phyloP scores from a whole-genome alignment of 2,797 vertebrate genomes.

The Calcarius lapponicus region DNA sequence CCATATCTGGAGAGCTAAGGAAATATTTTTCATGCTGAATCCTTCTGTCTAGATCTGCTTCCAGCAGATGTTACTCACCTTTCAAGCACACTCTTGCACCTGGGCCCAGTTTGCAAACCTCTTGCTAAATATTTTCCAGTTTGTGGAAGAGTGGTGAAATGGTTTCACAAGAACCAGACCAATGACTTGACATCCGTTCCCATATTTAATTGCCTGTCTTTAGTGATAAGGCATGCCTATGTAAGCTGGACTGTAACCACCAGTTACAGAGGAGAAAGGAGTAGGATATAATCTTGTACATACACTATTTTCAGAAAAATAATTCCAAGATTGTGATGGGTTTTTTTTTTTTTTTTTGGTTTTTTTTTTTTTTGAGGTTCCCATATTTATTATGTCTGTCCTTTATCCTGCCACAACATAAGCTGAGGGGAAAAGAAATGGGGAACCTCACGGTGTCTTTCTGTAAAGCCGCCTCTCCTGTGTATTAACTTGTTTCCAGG shows the following conservation, averaged over 20 bases:
- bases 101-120: constrained; percentile 12
- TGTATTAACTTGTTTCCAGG: neutral
- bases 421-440: neutral
- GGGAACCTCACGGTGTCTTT: neutral
- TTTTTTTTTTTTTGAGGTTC: neutral
- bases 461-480: neutral
- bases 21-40: neutral
- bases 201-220: constrained; percentile 42
- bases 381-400: neutral
- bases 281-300: neutral
- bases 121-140: constrained; percentile 74
- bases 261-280: neutral
- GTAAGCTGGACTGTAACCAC: neutral
- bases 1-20: neutral
- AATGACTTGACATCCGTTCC: neutral
- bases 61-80: neutral
- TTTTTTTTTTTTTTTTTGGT: neutral
- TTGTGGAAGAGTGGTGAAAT: constrained; percentile 59
- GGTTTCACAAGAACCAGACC: constrained; percentile 60
- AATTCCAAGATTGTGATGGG: neutral
- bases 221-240: constrained; percentile 29
- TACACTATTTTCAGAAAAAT: neutral
- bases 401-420: neutral
- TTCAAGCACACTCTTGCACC: neutral
- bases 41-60: constrained; percentile 1